These are phyloP conservation scores for Mareca strepera DNA, from an alignment of 2,797 vertebrate genomes.

Conservation along the genomic window DNA sequence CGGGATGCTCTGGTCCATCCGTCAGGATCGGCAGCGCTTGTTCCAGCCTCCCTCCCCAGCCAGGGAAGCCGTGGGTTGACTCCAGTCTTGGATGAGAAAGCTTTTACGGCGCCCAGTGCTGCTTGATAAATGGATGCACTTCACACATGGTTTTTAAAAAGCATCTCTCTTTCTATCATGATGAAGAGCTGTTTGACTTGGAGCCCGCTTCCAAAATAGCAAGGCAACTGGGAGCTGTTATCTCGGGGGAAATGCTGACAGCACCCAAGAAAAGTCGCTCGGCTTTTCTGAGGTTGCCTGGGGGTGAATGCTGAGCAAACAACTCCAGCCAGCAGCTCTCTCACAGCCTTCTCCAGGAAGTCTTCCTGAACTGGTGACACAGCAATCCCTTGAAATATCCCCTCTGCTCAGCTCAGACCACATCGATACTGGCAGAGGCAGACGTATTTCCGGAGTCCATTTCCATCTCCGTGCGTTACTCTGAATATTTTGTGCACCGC, in stretches of 20 bases:
- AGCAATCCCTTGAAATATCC: not conserved
- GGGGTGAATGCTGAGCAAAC: not conserved
- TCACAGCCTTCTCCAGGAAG: not conserved
- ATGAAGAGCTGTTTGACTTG: constrained; percentile 15
- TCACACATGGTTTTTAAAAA: not conserved
- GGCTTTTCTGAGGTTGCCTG: not conserved
- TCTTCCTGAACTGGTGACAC: not conserved
- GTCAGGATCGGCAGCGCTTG: not conserved
- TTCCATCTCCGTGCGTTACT: not conserved
- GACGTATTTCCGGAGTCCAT: not conserved
- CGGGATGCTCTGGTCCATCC: not conserved
- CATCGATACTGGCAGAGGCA: not conserved
- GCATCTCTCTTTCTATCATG: not conserved
- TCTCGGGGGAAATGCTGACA: not conserved
- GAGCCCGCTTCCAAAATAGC: constrained; percentile 8
- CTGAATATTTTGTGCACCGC: not conserved
- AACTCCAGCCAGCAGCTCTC: not conserved
- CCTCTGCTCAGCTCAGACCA: not conserved
- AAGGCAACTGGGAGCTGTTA: not conserved
- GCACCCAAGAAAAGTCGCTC: not conserved
- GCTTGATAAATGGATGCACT: not conserved
- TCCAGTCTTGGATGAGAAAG: not conserved
- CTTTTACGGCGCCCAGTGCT: not conserved
- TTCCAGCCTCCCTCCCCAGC: not conserved
- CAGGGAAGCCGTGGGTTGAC: not conserved